Evolutionary conservation across 2,888 invertebrate genomes (phyloP), one percentile per base, ranked within the genome.

Genomic region (Habroteleia sp.): DNA sequence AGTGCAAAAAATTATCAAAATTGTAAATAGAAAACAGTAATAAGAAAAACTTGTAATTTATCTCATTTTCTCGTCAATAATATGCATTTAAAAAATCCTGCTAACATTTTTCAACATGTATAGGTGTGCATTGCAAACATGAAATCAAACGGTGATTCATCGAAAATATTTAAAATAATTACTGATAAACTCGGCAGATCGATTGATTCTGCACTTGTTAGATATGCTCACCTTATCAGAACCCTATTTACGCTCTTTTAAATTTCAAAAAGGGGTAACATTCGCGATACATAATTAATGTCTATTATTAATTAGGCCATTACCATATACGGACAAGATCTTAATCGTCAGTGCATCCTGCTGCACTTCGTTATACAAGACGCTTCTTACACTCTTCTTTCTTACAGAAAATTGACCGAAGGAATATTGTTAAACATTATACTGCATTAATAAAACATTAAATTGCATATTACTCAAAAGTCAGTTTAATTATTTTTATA

Each of bases 281-380:
- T n/a, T n/a, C n/a, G n/a, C n/a, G 78, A 75, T 63, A 69, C 62
- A 79, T 84, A 85, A 86, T 85, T 85, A 84, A 81, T 80, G 77
- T 69, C 77, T 81, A 81, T 84, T 86, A 85, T 86, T 86, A 87
- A 87, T 86, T 85, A 86, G 84, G 83, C 81, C 85, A 85, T 86
- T 86, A 85, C 82, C 77, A 77, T 78, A 73, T 37, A 42, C 46
- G 58, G 77, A 52, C 77, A 77, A 79, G 79, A 86, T 86, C 85
- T 84, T 82, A 82, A 85, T 86, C 74, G 79, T 71, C 72, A 76
- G 63, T 25, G 63, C 62, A 74, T 66, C 73, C 73, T 73, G 65
- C 41, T 29, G 27, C 44, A 41, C 54, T 62, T 71, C 69, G 69
- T 71, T 71, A 62, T 20, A 54, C 13, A 44, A 52, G 35, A 29